A percentile compares a stretch with the other conserved stretches of the same genome.
These are phyloP conservation scores for Dorcus hopei DNA, from an alignment of 2,888 invertebrate genomes.

Conservation along the genomic window DNA sequence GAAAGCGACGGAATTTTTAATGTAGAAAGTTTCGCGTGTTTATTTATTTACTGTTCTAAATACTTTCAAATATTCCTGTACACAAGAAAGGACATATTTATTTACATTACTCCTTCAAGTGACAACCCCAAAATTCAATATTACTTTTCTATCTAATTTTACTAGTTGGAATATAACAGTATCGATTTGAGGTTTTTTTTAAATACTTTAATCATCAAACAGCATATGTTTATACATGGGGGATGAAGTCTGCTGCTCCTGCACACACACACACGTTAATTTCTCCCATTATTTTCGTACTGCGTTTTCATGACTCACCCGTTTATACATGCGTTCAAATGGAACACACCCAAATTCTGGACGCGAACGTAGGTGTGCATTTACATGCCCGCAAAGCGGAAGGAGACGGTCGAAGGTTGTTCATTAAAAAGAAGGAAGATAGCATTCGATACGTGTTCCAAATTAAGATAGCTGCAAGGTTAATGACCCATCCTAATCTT, in stretches of 20 bases:
- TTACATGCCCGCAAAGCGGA: conserved; percentile 15
- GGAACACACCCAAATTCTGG: conserved; percentile 27
- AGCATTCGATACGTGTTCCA: conserved; percentile 3
- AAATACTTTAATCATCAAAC: background rate
- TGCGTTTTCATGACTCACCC: conserved; percentile 13
- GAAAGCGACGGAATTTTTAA: no score
- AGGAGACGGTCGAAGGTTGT: conserved; percentile 1
- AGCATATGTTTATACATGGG: conserved; percentile 1
- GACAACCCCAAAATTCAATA: no score
- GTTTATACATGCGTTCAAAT: conserved; percentile 8
- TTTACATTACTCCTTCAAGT: no score
- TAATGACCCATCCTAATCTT: conserved; percentile 39
- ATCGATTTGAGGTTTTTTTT: no score
- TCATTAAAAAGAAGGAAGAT: background rate
- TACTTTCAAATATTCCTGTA: no score
- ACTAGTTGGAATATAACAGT: no score
- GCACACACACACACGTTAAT: conserved; percentile 15
- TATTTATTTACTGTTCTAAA: no score
- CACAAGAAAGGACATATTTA: no score
- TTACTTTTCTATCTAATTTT: no score
- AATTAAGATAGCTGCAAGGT: conserved; percentile 25
- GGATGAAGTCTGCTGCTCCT: conserved; percentile 1
- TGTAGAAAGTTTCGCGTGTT: no score
- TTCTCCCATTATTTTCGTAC: conserved; percentile 20
- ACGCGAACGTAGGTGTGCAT: conserved; percentile 18